These are phyloP conservation scores for Zhuqinia jingwanae DNA, from an alignment of 2,888 invertebrate species.

Conservation along the genomic window DNA sequence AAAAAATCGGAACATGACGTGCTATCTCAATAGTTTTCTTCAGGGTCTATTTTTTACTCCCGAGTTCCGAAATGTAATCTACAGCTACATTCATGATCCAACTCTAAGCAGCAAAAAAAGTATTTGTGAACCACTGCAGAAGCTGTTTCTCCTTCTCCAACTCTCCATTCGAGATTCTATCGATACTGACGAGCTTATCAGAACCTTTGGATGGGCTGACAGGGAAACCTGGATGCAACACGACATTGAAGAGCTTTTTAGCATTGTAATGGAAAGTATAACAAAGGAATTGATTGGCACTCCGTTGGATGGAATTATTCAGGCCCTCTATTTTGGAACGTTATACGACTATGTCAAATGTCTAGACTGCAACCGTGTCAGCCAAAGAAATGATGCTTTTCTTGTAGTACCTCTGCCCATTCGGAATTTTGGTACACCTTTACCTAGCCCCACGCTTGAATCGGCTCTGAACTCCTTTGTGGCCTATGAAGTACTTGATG, in stretches of 20 bases:
- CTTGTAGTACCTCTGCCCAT: constrained; percentile 93
- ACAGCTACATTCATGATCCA: constrained; percentile 88
- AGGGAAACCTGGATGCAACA: constrained; percentile 96
- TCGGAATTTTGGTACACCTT: constrained; percentile 86
- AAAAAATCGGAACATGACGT: constrained; percentile 96
- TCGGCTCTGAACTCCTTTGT: constrained; percentile 92
- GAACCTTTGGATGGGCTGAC: constrained; percentile 94
- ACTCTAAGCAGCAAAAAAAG: constrained; percentile 86
- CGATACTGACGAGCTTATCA: constrained; percentile 92
- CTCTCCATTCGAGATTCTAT: constrained; percentile 90
- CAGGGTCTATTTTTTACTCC: constrained; percentile 96
- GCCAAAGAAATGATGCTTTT: constrained; percentile 90
- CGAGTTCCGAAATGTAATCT: constrained; percentile 93
- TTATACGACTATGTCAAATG: constrained; percentile 95
- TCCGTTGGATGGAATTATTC: constrained; percentile 90
- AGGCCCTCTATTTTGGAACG: constrained; percentile 86
- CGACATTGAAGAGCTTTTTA: constrained; percentile 93
- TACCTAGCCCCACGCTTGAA: constrained; percentile 85
- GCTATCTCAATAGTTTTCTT: constrained; percentile 93
- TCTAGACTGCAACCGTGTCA: constrained; percentile 91
- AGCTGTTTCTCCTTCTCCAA: constrained; percentile 91
- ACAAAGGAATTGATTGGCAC: constrained; percentile 92
- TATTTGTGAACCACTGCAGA: constrained; percentile 93
- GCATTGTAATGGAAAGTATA: constrained; percentile 94
- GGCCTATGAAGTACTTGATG: constrained; percentile 91